phyloP scores from a whole-genome alignment of 2,113 vertebrate species.

The Mohoua ochrocephala region DNA sequence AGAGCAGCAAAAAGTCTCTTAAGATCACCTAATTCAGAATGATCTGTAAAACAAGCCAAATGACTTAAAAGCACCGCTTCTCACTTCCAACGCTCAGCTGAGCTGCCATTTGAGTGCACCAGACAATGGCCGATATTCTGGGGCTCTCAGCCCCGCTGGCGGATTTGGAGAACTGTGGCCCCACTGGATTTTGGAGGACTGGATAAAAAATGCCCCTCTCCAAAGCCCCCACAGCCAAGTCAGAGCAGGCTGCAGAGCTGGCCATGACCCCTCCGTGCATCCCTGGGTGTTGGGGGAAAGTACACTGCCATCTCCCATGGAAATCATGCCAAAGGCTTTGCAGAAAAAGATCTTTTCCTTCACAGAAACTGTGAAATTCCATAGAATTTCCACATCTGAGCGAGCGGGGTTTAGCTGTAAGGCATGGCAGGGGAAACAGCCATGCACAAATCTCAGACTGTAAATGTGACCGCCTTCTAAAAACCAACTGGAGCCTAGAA shows the following conservation, averaged over 20 bases:
- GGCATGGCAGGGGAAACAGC: neutral
- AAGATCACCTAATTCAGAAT: neutral
- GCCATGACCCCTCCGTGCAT: rapidly evolving
- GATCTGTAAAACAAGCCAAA: neutral
- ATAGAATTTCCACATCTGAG: neutral
- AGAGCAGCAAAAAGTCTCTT: neutral
- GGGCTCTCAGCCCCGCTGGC: rapidly evolving
- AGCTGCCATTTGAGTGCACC: neutral
- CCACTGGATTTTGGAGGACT: neutral
- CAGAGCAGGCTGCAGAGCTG: neutral
- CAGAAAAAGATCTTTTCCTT: neutral
- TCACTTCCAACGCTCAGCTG: neutral
- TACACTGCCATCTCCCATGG: neutral
- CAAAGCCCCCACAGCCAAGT: rapidly evolving
- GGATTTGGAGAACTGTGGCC: neutral
- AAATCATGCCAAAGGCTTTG: neutral
- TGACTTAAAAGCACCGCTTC: neutral
- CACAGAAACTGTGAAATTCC: neutral
- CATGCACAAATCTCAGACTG: neutral
- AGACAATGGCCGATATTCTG: rapidly evolving
- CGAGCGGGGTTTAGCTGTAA: neutral
- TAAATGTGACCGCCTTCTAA: neutral
- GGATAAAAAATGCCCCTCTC: neutral
- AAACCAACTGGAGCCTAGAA: neutral
- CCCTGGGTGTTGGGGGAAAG: neutral